Base-by-base conservation (phyloP, 2,797 vertebrate species). In the Taeniopygia guttata region DNA sequence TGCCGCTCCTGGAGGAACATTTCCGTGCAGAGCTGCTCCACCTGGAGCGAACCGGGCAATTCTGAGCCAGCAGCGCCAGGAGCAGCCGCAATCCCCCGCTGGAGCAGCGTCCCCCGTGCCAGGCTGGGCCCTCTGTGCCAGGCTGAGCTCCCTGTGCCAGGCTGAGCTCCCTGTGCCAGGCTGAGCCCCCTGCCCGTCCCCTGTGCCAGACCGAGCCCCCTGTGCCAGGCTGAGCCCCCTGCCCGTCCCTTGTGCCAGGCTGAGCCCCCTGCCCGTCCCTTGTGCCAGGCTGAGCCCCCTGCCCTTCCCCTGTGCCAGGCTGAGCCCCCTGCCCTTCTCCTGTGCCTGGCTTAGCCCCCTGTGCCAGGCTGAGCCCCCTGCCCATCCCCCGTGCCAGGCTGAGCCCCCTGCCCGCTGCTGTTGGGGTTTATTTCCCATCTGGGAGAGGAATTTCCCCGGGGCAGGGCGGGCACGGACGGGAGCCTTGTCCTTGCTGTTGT, bases 1-100 rank as follows among this genome's bases (percentile, higher is more conserved):
- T 29, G 16, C 26, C 0, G 3, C 16, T 49, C 92, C 87, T 81
- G n/a, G 56, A 79, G 95, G 94, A 91, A 20, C 1, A 0, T 3
- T 89, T 87, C 69, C 62, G 54, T 73, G 29, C 89, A 45, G 80
- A 95, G 27, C 87, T 46, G 56, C 30, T 81, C 77, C 55, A 94
- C 89, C 86, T 80, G 88, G 68, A 85, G 94, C 77, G 67, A 90
- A 92, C 59, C 10, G 55, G 85, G 72, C 77, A 56, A 67, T n/a
- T 17, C 49, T 11, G 91, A 89, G 70, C 66, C 18, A 12, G 64
- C 81, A 59, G 86, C 69, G 1, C 45, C 64, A 0, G 45, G 10
- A 79, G 5, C 23, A 84, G 7, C 86, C 0, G 2, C 59, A 64
- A 5, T 43, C 45, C 75, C 73, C 86, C 11, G 54, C 81, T 34